Percentiles rank a stretch among this genome's conserved stretches.
Evolutionary conservation across 2,888 invertebrate species (phyloP).

Genomic region (Ecdyonurus torrentis): DNA sequence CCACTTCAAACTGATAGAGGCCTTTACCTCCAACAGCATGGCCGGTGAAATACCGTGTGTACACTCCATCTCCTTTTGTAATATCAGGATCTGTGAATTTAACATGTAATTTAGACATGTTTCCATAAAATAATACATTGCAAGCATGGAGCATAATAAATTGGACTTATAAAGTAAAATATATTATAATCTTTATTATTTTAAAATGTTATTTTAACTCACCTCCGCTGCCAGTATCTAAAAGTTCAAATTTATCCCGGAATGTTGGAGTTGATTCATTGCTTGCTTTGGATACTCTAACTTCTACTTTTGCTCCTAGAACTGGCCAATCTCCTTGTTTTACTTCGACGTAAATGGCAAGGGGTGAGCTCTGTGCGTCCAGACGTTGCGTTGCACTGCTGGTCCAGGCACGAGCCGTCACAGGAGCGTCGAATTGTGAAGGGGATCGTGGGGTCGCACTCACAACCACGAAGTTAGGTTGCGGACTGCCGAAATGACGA

Average conservation of each 20-base stretch:
- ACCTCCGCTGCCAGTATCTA: constrained; percentile 40
- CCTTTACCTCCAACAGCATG: constrained; percentile 24
- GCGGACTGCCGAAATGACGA: constrained; percentile 36
- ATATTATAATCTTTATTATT: background rate
- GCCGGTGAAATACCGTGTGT: constrained; percentile 41
- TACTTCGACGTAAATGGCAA: constrained; percentile 34
- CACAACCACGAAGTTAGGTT: constrained; percentile 42
- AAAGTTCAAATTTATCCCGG: constrained; percentile 28
- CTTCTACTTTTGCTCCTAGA: constrained; percentile 37
- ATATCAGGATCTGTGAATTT: constrained; percentile 43
- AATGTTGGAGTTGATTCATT: constrained; percentile 16
- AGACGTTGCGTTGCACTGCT: constrained; percentile 17
- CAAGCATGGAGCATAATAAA: background rate
- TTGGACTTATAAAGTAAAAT: background rate
- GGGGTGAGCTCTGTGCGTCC: constrained; percentile 25
- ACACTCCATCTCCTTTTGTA: constrained; percentile 43
- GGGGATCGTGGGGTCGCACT: constrained; percentile 33
- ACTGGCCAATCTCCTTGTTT: constrained; percentile 37
- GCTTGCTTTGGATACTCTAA: constrained; percentile 24
- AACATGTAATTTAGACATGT: too few species aligned
- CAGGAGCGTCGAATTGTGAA: constrained; percentile 21
- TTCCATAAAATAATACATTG: too few species aligned
- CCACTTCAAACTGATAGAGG: constrained; percentile 27
- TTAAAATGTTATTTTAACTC: constrained; percentile 11
- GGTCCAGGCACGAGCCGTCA: constrained; percentile 33